phyloP scores from a whole-genome alignment of 2,113 vertebrate species.

The Archocentrus centrarchus region DNA sequence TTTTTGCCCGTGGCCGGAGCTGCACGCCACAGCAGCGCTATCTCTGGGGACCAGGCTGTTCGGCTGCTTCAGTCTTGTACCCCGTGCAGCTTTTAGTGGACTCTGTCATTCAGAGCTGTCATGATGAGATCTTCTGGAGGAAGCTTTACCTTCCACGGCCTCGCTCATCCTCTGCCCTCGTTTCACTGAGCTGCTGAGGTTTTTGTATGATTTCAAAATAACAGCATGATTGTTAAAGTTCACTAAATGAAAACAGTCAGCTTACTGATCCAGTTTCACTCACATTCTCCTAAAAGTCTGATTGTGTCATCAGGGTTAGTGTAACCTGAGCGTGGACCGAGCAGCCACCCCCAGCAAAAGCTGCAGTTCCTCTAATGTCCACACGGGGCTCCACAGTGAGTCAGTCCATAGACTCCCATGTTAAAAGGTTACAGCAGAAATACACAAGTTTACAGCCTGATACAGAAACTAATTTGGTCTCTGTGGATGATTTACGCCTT shows the following conservation, averaged over 20 bases:
- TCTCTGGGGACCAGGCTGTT: slow-evolving; percentile 41
- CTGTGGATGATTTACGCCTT: background rate
- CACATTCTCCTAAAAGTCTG: background rate
- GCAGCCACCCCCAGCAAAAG: background rate
- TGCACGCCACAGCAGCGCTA: slow-evolving; percentile 14
- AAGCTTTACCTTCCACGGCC: background rate
- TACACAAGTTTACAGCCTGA: background rate
- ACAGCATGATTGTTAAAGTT: background rate
- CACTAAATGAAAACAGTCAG: background rate
- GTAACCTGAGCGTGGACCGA: background rate
- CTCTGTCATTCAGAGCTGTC: slow-evolving; percentile 26
- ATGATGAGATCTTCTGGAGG: slow-evolving; percentile 14
- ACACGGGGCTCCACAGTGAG: background rate
- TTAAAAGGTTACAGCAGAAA: background rate
- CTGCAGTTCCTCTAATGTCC: background rate
- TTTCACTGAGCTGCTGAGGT: background rate
- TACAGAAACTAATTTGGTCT: background rate
- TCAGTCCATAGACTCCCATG: background rate
- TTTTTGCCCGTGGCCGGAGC: slow-evolving; percentile 23
- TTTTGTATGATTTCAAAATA: background rate
- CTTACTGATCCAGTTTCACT: background rate
- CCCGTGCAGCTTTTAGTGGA: slow-evolving; percentile 20
- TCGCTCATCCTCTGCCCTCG: background rate
- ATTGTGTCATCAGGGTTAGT: too few species aligned
- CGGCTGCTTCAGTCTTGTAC: slow-evolving; percentile 24